phyloP scores from a whole-genome alignment of 2,113 vertebrate species.

The Aphelocoma coerulescens region DNA sequence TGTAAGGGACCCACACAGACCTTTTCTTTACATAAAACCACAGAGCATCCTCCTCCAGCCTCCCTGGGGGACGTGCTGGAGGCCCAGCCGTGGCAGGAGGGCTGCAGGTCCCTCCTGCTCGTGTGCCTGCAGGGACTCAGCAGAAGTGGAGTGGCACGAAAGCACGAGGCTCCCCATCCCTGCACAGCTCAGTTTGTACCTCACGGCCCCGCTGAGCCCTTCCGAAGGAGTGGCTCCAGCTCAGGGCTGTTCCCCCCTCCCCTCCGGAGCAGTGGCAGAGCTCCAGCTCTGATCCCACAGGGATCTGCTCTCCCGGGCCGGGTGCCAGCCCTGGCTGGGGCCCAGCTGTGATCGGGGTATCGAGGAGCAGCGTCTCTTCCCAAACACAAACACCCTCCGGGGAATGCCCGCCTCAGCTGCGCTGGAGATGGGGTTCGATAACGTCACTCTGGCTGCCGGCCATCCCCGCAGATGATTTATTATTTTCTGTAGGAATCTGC shows the following conservation, averaged over 20 bases:
- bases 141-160: background rate
- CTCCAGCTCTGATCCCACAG: background rate
- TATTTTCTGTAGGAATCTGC: background rate
- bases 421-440: background rate
- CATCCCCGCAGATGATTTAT: constrained; percentile 1
- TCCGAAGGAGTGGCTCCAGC: background rate
- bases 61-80: background rate
- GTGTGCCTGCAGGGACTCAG: background rate
- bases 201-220: background rate
- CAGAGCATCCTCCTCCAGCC: background rate
- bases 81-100: background rate
- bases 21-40: background rate
- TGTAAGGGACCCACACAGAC: background rate
- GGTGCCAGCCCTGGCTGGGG: background rate
- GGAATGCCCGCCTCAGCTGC: background rate
- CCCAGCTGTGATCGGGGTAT: background rate
- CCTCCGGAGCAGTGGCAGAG: background rate
- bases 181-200: background rate
- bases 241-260: background rate
- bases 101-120: background rate
- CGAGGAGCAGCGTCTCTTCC: background rate
- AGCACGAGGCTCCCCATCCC: background rate
- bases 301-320: background rate
- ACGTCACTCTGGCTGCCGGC: constrained; percentile 20
- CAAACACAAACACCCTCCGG: background rate